Evolutionary conservation across 1,140 invertebrate species (phyloP), one percentile per base, ranked within the genome.

Genomic region (Aphelenchoides besseyi): DNA sequence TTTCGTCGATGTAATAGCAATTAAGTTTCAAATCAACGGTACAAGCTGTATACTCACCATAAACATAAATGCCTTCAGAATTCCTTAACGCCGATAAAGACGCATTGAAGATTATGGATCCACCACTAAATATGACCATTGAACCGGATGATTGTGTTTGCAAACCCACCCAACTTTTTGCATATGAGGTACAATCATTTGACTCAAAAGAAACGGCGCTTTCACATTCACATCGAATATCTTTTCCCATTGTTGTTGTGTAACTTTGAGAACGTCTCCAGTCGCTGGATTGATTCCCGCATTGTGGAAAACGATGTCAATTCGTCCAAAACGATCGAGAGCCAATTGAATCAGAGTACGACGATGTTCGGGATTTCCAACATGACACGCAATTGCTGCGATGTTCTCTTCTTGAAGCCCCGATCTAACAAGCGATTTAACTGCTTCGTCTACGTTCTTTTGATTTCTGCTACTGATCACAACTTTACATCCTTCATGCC

Each of bases 401-500:
- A 78, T 12, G 33, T 72, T 68, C 52, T 73, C 29, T 12, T 29
- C 36, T 3, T 30, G 35, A 3, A 91, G 85, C 26, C 91, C 90
- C 62, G 85, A 68, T 3, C 71, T 55, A 66, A 80, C 75, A 18
- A 88, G 71, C 12, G 68, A 41, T 23, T 79, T 70, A 2, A 88
- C 77, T 5, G 87, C 85, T 54, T 75, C 55, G 59, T 82, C 68
- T 0, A 82, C 82, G 70, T 82, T 82, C 26, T 79, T 74, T 81
- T 87, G 70, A 26, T 70, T 75, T 69, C 95, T 88, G 80, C 93
- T 96, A 82, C 93, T 94, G 48, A 97, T 89, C 66, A 97, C 89
- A 23, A 98, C 92, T 70, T 90, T 90, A 2, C 94, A 94, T 35
- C 95, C 95, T 88, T 97, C 93, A 79, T 89, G 86, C 2, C 89